These are phyloP conservation scores for Peribatodes rhomboidaria DNA, from an alignment of 2,888 invertebrate genomes.

Conservation along the genomic window DNA sequence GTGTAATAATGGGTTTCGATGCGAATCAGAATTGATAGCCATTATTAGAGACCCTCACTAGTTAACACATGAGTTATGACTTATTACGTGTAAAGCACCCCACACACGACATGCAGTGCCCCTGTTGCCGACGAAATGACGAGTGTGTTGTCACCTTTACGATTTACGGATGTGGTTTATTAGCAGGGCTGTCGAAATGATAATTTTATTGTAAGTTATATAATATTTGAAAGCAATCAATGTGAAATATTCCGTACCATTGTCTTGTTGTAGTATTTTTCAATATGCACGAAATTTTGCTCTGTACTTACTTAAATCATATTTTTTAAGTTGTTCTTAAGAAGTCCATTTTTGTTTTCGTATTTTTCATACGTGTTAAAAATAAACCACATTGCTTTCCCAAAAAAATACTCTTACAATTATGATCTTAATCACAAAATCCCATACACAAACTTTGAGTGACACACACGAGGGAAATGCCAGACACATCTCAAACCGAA, in stretches of 20 bases:
- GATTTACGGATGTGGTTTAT: constrained; percentile 73
- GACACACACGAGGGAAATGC: constrained; percentile 50
- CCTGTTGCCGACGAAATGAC: constrained; percentile 77
- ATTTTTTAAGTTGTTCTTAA: too few species aligned
- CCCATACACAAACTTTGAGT: constrained; percentile 31
- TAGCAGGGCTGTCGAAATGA: constrained; percentile 46
- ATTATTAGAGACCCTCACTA: constrained; percentile 68
- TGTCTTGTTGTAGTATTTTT: too few species aligned
- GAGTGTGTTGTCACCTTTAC: constrained; percentile 81
- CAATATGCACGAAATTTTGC: too few species aligned
- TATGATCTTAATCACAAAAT: neutral
- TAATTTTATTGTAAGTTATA: neutral
- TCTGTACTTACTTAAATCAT: too few species aligned
- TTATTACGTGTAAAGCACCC: constrained; percentile 64
- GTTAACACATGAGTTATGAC: constrained; percentile 81
- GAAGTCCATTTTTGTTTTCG: too few species aligned
- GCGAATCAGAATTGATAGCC: constrained; percentile 73
- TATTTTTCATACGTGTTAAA: too few species aligned
- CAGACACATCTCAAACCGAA: constrained; percentile 34
- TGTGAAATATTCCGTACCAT: too few species aligned
- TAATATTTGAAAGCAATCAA: too few species aligned
- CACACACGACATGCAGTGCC: constrained; percentile 69
- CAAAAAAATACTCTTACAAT: neutral
- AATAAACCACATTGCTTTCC: neutral
- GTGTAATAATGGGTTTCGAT: constrained; percentile 73